Evolutionary conservation across 1,140 invertebrate genomes (phyloP), one percentile per base, ranked within the genome.

Genomic region (Scaptomyza montana): DNA sequence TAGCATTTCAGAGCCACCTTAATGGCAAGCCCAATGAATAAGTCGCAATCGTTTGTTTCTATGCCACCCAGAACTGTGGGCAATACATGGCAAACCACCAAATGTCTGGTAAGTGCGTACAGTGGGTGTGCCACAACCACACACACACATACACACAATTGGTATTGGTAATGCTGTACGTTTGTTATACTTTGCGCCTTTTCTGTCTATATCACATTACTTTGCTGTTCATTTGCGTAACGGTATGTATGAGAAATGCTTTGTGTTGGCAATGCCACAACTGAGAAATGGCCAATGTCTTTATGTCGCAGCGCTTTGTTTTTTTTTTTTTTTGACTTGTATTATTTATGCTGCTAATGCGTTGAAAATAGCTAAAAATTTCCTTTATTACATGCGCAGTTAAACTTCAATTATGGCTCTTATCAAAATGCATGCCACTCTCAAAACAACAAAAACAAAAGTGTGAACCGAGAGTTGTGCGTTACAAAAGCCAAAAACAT

Each of bases 341-440:
- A 79, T 84, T 90, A 90, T 90, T 90, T 90, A 90, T 90, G 81
- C 59, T 70, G 74, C 74, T 90, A 90, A 90, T 90, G 81, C 81
- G 82, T 81, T 87, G 81, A 89, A 90, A 90, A 90, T 90, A 89
- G 86, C 87, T 81, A 59, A 80, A 36, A 90, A 90, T 90, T 81
- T 86, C 77, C 77, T 90, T 90, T 90, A 90, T 90, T 90, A 90
- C 79, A 90, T 85, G 86, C 81, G 86, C 87, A 82, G 87, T 90
- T 90, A 90, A 90, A 90, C 87, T 87, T 86, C 87, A 90, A 90
- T 90, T 90, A 90, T 62, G 69, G 33, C 62, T 66, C 82, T 86
- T 87, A 86, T 86, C 74, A 86, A 87, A 86, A 87, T 72, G 79
- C 82, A 86, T 87, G 81, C 57, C 67, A 33, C 30, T 16, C 16